Percentiles rank a stretch among this genome's conserved stretches.
Evolutionary conservation across 1,140 invertebrate genomes (phyloP).

Genomic region (Micrasema longulum): DNA sequence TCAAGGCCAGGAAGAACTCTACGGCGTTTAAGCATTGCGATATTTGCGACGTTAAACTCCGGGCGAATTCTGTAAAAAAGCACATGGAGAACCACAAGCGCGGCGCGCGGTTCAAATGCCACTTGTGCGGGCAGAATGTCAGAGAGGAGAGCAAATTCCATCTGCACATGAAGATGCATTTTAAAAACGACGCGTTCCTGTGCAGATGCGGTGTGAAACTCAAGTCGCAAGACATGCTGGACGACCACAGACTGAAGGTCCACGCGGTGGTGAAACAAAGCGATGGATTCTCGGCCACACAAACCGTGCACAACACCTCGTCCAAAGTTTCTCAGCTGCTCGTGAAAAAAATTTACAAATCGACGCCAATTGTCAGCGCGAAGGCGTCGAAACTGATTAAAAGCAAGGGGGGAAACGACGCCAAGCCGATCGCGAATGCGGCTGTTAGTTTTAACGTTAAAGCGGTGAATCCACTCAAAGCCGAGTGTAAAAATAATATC

Average conservation of each 20-base stretch:
- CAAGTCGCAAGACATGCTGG: neutral
- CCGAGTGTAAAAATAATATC: neutral
- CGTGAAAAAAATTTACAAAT: slow-evolving; percentile 10
- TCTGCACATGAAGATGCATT: slow-evolving; percentile 22
- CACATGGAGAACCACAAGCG: neutral
- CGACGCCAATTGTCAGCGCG: slow-evolving; percentile 3
- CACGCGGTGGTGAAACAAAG: neutral
- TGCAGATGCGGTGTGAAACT: slow-evolving; percentile 20
- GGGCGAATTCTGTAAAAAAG: neutral
- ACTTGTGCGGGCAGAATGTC: neutral
- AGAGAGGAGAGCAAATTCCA: slow-evolving; percentile 4
- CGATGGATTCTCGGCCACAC: neutral
- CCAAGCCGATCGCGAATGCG: neutral
- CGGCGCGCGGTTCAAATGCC: slow-evolving; percentile 1
- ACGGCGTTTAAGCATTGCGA: slow-evolving; percentile 4
- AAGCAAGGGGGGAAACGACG: neutral
- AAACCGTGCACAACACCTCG: neutral
- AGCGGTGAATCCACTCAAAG: no score
- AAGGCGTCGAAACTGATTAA: neutral
- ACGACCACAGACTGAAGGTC: slow-evolving; percentile 11
- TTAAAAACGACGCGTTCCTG: slow-evolving; percentile 21
- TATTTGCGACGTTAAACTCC: slow-evolving; percentile 2
- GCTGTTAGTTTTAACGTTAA: neutral
- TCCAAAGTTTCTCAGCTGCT: slow-evolving; percentile 5
- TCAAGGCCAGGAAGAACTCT: slow-evolving; percentile 2